Base-by-base conservation (phyloP, 2,888 invertebrate genomes). In the Dastarcus helophoroides region DNA sequence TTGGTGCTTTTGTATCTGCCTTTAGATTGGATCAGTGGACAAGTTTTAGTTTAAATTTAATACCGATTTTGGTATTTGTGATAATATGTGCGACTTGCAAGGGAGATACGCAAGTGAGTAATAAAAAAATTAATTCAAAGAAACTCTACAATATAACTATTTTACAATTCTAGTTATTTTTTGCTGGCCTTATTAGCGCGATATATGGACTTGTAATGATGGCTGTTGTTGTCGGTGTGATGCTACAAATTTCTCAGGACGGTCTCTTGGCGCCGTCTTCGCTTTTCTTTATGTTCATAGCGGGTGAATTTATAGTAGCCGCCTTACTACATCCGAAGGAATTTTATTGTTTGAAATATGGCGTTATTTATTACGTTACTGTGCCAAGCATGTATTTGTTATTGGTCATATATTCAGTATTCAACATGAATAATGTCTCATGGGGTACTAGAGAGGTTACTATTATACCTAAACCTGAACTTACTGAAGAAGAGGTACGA, bases 311-410 rank as follows among this genome's bases (percentile, higher is more conserved):
- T 51, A 66, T 77, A 34, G 50, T 76, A 29, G 71, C 68, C 27
- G 79, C 72, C 0, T 49, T 79, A 0, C 53, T 90, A 23, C 91
- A 91, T 60, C 90, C 90, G 0, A 71, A 74, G 53, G 89, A 89
- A 60, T 67, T 79, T 30, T 57, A 64, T 24, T 88, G 86, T 40
- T 58, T 91, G n/a, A 56, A 78, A 19, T 80, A 77, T 46, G 72
- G 83, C 9, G 53, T 74, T 35, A 73, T 94, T 22, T 94, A 94
- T 58, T 84, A 84, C 55, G 76, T 94, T 26, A 85, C 90, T 4
- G 88, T 94, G 30, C 94, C 94, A 0, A 85, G 89, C 41, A 93
- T 93, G 82, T 94, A 93, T 58, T 77, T 94, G 71, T 64, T 94
- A 52, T 68, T 94, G 31, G 80, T 91, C 42, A 81, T 94, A 32